Evolutionary conservation across 1,140 invertebrate genomes (phyloP).

Genomic region (Drosophila auraria): DNA sequence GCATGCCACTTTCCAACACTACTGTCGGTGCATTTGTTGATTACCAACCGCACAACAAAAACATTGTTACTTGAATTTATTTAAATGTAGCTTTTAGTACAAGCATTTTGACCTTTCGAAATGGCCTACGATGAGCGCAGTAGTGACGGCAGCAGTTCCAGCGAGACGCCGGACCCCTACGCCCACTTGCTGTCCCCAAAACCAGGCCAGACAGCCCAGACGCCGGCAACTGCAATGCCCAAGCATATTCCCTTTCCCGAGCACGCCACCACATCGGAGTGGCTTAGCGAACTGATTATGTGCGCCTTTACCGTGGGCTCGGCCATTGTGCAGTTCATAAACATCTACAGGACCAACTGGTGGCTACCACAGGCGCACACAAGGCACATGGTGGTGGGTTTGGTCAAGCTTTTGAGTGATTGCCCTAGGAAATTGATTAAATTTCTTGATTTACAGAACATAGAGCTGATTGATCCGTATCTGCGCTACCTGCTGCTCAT

Average conservation of each 20-base stretch:
- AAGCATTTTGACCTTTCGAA: background rate
- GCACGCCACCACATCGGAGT: constrained; percentile 92
- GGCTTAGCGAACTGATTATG: constrained; percentile 95
- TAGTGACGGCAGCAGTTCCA: constrained; percentile 72
- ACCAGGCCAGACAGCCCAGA: constrained; percentile 38
- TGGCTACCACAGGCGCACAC: constrained; percentile 97
- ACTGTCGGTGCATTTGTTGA: constrained; percentile 9
- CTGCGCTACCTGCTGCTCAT: constrained; percentile 93
- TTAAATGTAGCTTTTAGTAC: constrained; percentile 17
- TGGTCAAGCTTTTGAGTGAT: background rate
- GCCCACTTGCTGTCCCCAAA: constrained; percentile 45
- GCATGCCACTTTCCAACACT: constrained; percentile 7
- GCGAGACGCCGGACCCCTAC: constrained; percentile 58
- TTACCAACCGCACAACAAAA: constrained; percentile 16
- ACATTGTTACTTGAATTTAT: constrained; percentile 17
- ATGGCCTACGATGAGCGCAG: constrained; percentile 73
- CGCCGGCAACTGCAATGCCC: constrained; percentile 84
- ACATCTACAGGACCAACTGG: constrained; percentile 98
- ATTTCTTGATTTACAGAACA: constrained; percentile 91
- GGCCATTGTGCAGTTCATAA: constrained; percentile 94
- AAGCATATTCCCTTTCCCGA: constrained; percentile 95
- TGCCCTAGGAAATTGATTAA: background rate
- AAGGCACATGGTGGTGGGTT: constrained; percentile 93
- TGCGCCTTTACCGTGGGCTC: constrained; percentile 92
- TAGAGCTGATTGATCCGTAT: constrained; percentile 96